phyloP scores from a whole-genome alignment of 64 coral and sea anemone genomes.

The Pachyseris speciosa region DNA sequence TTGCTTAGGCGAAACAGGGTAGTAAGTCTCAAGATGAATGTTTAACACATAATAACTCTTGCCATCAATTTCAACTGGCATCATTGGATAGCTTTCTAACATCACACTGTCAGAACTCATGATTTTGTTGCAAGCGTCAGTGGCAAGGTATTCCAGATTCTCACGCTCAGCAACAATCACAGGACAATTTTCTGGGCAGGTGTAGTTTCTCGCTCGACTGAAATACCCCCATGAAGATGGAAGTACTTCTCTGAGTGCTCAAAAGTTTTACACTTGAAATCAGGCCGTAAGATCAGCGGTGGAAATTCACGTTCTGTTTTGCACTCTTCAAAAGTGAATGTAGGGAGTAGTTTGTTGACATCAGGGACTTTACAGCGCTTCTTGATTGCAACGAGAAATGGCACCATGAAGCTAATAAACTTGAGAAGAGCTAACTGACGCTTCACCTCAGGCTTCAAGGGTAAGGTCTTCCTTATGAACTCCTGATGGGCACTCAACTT shows the following conservation, averaged over 20 bases:
- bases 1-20: conserved; percentile 90
- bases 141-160: conserved; percentile 79
- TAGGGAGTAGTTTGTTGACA: conserved; percentile 82
- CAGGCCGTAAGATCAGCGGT: conserved; percentile 73
- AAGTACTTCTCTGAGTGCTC: conserved; percentile 86
- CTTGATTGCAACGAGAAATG: conserved; percentile 90
- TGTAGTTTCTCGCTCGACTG: conserved; percentile 79
- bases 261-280: conserved; percentile 93
- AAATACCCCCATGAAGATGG: conserved; percentile 96
- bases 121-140: conserved; percentile 85
- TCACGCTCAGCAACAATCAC: conserved; percentile 63
- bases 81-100: conserved; percentile 92
- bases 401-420: conserved; percentile 95
- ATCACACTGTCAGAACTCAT: conserved; percentile 76
- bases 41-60: conserved; percentile 91
- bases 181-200: conserved; percentile 44
- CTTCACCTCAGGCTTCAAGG: conserved; percentile 73
- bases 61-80: conserved; percentile 61
- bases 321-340: conserved; percentile 87
- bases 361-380: conserved; percentile 94
- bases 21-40: conserved; percentile 91
- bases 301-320: conserved; percentile 97
- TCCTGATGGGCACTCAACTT: conserved; percentile 77
- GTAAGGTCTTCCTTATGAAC: conserved; percentile 86
- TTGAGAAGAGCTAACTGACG: conserved; percentile 78